phyloP scores from a whole-genome alignment of 2,888 invertebrate species.

The Caenorhabditis sp. region DNA sequence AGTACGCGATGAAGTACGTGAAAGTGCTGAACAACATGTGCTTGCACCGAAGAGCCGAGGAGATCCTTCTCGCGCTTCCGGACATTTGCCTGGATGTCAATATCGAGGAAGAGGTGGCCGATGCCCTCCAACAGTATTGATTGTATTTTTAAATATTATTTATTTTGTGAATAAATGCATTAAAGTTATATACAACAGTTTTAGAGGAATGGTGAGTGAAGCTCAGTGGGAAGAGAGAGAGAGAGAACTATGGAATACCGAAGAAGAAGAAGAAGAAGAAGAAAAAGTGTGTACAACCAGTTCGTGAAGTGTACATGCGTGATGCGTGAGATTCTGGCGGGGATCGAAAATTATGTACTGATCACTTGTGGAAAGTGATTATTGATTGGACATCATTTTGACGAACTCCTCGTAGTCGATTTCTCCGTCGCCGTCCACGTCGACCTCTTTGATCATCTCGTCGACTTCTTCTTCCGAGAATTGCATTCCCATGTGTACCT shows the following conservation, averaged over 20 bases:
- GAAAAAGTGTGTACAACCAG: neutral
- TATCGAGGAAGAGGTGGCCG: conserved; percentile 33
- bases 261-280: neutral
- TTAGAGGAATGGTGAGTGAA: too few species aligned
- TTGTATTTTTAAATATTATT: neutral
- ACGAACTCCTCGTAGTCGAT: conserved; percentile 76
- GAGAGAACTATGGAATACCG: conserved; percentile 1
- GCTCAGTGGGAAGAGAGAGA: conserved; percentile 16
- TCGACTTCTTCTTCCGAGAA: conserved; percentile 79
- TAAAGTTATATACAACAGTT: too few species aligned
- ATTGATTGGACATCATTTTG: conserved; percentile 68
- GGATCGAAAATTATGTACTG: too few species aligned
- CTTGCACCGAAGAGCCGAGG: conserved; percentile 60
- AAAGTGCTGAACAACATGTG: conserved; percentile 80
- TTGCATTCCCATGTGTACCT: conserved; percentile 79
- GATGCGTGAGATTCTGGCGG: too few species aligned
- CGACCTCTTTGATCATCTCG: conserved; percentile 77
- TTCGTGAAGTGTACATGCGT: too few species aligned
- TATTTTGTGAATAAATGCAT: too few species aligned
- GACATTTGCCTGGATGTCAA: conserved; percentile 63
- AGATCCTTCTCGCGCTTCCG: conserved; percentile 55
- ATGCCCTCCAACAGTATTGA: neutral
- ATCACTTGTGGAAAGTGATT: neutral
- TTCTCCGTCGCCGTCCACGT: conserved; percentile 77
- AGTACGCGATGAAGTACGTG: conserved; percentile 80